These are phyloP conservation scores for Pachyseris speciosa DNA, from an alignment of 64 coral and sea anemone species.

Conservation along the genomic window DNA sequence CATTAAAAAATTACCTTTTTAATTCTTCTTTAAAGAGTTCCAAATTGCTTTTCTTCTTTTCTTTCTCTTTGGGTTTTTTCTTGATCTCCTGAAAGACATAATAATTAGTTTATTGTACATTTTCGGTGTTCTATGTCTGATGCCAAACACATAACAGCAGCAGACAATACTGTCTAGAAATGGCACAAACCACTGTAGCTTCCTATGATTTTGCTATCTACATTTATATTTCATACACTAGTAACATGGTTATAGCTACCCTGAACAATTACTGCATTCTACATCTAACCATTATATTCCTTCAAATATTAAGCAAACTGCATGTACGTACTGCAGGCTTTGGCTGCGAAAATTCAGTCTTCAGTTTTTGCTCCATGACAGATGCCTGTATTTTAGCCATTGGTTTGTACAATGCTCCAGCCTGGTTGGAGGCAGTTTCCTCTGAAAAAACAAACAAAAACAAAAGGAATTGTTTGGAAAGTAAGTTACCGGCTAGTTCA, in stretches of 20 bases:
- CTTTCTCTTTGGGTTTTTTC: slow-evolving; percentile 98
- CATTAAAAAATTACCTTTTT: slow-evolving; percentile 67
- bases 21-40: slow-evolving; percentile 99
- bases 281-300: too few relatives aligned
- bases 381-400: slow-evolving; percentile 65
- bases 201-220: too few relatives aligned
- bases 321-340: slow-evolving; percentile 51
- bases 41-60: slow-evolving; percentile 99
- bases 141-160: background rate
- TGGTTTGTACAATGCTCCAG: slow-evolving; percentile 85
- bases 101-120: background rate
- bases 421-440: slow-evolving; percentile 70
- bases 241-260: too few relatives aligned
- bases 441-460: slow-evolving; percentile 49
- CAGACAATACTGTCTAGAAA: too few relatives aligned
- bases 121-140: background rate
- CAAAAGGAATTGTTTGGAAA: background rate
- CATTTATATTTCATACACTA: too few relatives aligned
- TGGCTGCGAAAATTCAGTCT: slow-evolving; percentile 58
- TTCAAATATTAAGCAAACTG: too few relatives aligned
- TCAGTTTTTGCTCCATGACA: slow-evolving; percentile 83
- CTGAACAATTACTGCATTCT: too few relatives aligned
- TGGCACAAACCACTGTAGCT: too few relatives aligned
- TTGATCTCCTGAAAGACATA: slow-evolving; percentile 77
- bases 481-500: too few relatives aligned